Evolutionary conservation across 1,140 invertebrate genomes (phyloP), one percentile per base, ranked within the genome.

Genomic region (Drosophila paulistorum): DNA sequence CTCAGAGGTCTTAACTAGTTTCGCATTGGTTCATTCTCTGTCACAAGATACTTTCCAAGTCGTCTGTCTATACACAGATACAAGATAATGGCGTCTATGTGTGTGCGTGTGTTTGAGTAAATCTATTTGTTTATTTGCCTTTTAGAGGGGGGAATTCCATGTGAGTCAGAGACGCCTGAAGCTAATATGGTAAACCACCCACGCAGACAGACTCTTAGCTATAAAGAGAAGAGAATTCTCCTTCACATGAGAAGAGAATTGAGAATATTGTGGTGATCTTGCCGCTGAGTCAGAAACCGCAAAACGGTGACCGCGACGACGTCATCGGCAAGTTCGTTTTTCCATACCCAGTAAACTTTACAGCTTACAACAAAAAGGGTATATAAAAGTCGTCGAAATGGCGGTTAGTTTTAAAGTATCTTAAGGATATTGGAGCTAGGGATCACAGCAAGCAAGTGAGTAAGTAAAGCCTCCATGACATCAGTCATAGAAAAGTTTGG

Each of bases 1-100:
- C 2, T 45, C 30, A 30, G 30, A 30, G 30, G 6, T 14, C 13
- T 45, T 14, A 14, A 45, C 1, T 7, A 48, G 45, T 17, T 17
- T 51, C 45, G 17, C 45, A 51, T 51, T 51, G 45, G 17, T 51
- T 51, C 45, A 51, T 51, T 48, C 20, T 20, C 45, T 51, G 10
- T 51, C 9, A 17, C 17, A 10, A 51, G 20, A 51, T 20, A 51
- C 17, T 51, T 51, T 23, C 3, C 45, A 20, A 20, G 45, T 51
- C 9, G 42, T 17, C 14, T 48, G 42, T 48, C 7, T 48, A 10
- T 5, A 26, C 26, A 48, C 45, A 48, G 45, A 48, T 17, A 48
- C 14, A 9, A 45, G n/a, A 45, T n/a, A 14, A 45, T 45, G 6
- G 35, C 10, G 14, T 48, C 10, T 51, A 10, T 51, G 37, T 13